phyloP scores from a whole-genome alignment of 2,113 vertebrate genomes.

The Gavialis gangeticus region DNA sequence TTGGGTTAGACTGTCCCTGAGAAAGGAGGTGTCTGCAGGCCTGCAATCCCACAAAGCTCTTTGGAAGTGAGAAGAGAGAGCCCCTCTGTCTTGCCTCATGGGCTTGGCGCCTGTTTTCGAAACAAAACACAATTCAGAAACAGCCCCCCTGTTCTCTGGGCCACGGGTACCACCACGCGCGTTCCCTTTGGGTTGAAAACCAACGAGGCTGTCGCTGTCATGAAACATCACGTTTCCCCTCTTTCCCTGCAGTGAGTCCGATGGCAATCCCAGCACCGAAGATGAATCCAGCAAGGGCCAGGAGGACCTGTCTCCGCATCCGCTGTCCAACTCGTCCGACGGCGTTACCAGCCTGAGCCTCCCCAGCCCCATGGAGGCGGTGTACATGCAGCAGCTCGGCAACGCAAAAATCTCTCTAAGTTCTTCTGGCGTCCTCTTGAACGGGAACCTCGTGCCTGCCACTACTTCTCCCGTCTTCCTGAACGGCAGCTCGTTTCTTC shows the following conservation, averaged over 20 bases:
- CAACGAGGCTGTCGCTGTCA: accelerated
- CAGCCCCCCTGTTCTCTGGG: not conserved
- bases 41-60: not conserved
- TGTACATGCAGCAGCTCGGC: conserved; percentile 97
- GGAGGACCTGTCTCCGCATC: conserved; percentile 94
- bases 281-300: conserved; percentile 98
- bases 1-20: accelerated
- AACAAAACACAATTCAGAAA: not conserved
- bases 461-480: conserved; percentile 91
- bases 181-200: not conserved
- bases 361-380: conserved; percentile 85
- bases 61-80: not conserved
- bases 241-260: conserved; percentile 88
- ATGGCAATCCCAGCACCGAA: conserved; percentile 98
- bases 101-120: conserved; percentile 3
- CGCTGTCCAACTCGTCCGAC: conserved; percentile 90
- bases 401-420: conserved; percentile 93
- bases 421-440: conserved; percentile 88
- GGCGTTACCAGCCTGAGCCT: conserved; percentile 86
- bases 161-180: not conserved
- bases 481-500: conserved; percentile 94
- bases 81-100: not conserved
- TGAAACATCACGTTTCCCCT: conserved; percentile 57
- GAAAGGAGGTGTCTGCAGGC: not conserved
- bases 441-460: conserved; percentile 89